Base-by-base conservation (phyloP, 2,888 invertebrate genomes). In the Cerceris rybyensis region DNA sequence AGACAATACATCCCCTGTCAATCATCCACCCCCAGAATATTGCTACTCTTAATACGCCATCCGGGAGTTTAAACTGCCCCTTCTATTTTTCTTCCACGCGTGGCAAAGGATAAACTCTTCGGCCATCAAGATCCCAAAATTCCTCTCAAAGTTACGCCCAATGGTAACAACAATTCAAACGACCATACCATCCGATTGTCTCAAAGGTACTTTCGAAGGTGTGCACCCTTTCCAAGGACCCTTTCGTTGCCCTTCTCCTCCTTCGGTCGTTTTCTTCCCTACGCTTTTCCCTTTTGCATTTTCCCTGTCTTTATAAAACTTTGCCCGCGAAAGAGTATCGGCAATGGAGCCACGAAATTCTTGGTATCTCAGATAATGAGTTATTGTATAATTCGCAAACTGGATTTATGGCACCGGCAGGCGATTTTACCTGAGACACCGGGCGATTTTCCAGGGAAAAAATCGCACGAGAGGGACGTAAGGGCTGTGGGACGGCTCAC, bases 391-490 rank as follows among this genome's bases (percentile, higher is more conserved):
- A 78, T 75, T 49, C 63, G 65, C 46, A 54, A 64, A 60, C 41
- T 42, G 57, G 57, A 75, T 78, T 78, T 78, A 78, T 64, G 75
- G n/a, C 68, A 52, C 50, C 58, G 59, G 41, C 43, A 39, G 57
- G 28, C 9, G 16, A 8, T 11, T 28, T n/a, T 72, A 71, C 76
- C 76, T 71, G 72, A 9, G 8, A 0, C 52, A 13, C 11, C 49
- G n/a, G 50, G 14, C 28, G 16, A 50, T 55, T 78, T 74, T 59
- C 67, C 73, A 39, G 28, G 67, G 43, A 70, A 74, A 73, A 70
- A 64, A 50, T 77, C 6, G n/a, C 13, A 7, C 46, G 11, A 39
- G 41, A 14, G 14, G 11, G 16, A 9, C 14, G 69, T 16, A 28
- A 16, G 7, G 14, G 49, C 0, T 9, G 6, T 5, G 6, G 17